Percentiles rank a stretch among this genome's conserved stretches.
phyloP scores from a whole-genome alignment of 2,888 invertebrate genomes.

The Oegoconia quadripuncta region DNA sequence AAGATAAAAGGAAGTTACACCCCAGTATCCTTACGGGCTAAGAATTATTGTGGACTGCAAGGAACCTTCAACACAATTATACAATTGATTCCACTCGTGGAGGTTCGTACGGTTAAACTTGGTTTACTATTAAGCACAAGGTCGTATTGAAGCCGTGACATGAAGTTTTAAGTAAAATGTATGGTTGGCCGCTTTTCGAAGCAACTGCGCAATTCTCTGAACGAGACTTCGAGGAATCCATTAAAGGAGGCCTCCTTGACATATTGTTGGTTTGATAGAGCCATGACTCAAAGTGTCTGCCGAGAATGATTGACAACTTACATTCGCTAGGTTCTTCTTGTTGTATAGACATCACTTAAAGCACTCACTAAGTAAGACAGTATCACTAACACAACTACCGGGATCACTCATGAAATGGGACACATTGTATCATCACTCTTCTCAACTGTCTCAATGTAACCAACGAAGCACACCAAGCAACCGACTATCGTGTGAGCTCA shows the following conservation, averaged over 20 bases:
- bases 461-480: constrained; percentile 43
- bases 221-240: constrained; percentile 56
- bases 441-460: constrained; percentile 39
- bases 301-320: constrained; percentile 36
- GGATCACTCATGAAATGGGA: constrained; percentile 32
- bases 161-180: constrained; percentile 47
- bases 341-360: constrained; percentile 40
- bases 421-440: constrained; percentile 34
- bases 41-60: no score
- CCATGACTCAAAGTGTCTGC: constrained; percentile 26
- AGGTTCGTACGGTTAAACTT: not conserved
- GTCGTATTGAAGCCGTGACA: constrained; percentile 42
- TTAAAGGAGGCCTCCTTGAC: constrained; percentile 58
- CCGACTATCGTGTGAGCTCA: constrained; percentile 39
- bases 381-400: constrained; percentile 27
- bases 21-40: no score
- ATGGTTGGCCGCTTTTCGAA: constrained; percentile 39
- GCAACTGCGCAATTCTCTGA: constrained; percentile 64
- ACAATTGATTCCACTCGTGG: not conserved
- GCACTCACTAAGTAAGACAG: constrained; percentile 19
- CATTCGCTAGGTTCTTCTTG: constrained; percentile 38
- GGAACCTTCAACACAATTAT: not conserved
- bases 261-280: constrained; percentile 40
- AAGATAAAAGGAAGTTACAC: no score
- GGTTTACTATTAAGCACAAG: constrained; percentile 39